These are phyloP conservation scores for Oedothorax gibbosus DNA, from an alignment of 1,140 invertebrate species.

Conservation along the genomic window DNA sequence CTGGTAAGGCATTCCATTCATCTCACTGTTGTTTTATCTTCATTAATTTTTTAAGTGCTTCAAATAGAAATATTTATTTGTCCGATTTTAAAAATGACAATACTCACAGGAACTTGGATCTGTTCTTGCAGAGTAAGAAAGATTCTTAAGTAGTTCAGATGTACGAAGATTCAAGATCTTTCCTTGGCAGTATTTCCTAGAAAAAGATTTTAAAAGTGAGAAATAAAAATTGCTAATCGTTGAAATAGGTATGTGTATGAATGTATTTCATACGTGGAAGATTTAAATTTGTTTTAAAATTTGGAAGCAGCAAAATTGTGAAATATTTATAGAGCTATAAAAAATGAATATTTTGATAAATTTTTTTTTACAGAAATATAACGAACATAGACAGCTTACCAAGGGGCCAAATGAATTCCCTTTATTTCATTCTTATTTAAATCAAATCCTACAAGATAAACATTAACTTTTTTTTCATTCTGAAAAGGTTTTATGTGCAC, in stretches of 20 bases:
- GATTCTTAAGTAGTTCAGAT: conserved; percentile 32
- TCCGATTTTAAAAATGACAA: not conserved
- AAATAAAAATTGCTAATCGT: not conserved
- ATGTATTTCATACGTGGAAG: not conserved
- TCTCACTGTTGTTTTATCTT: not conserved
- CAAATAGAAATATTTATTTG: not conserved
- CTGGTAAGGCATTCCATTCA: not conserved
- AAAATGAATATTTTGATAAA: too few relatives aligned
- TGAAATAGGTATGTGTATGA: not conserved
- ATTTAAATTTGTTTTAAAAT: not conserved
- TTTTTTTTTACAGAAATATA: not conserved
- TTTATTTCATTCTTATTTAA: conserved; percentile 30
- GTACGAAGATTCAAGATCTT: conserved; percentile 24
- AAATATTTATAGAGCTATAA: not conserved
- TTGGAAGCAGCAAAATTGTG: not conserved
- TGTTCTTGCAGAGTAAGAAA: conserved; percentile 27
- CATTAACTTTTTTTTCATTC: not conserved
- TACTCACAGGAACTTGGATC: conserved; percentile 47
- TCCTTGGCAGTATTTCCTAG: conserved; percentile 50
- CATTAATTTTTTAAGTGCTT: too few relatives aligned
- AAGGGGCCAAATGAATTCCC: conserved; percentile 53
- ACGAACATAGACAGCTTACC: conserved; percentile 14
- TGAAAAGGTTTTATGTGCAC: not conserved
- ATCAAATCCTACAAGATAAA: conserved; percentile 25
- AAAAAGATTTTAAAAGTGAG: not conserved